These are phyloP conservation scores for Cotesia glomerata DNA, from an alignment of 1,140 invertebrate genomes.

Conservation along the genomic window DNA sequence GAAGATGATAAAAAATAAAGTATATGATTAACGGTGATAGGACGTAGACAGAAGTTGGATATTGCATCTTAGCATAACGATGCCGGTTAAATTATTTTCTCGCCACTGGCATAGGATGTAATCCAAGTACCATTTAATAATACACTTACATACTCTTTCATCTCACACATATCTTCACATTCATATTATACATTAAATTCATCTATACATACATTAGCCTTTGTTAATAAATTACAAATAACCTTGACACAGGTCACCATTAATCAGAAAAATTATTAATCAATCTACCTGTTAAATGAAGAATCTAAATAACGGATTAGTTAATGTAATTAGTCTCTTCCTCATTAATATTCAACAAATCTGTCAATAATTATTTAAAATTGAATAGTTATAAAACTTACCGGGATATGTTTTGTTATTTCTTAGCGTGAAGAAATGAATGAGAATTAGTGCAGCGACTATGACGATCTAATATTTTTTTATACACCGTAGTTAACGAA, in stretches of 20 bases:
- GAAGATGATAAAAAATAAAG: background rate
- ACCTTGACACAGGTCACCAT: too few species aligned
- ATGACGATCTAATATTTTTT: constrained; percentile 44
- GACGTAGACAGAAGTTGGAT: background rate
- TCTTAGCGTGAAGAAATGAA: background rate
- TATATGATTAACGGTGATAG: constrained; percentile 12
- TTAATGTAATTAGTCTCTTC: too few species aligned
- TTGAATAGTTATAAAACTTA: background rate
- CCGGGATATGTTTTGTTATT: background rate
- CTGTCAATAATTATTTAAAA: too few species aligned
- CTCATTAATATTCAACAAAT: too few species aligned
- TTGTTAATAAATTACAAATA: too few species aligned
- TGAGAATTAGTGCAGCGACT: constrained; percentile 21
- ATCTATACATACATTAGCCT: too few species aligned
- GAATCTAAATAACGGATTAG: too few species aligned
- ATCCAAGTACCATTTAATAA: background rate
- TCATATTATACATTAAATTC: too few species aligned
- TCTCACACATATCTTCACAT: background rate
- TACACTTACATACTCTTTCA: background rate
- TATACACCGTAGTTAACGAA: constrained; percentile 50
- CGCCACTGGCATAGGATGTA: background rate
- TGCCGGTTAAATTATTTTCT: constrained; percentile 5
- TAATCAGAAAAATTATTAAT: too few species aligned
- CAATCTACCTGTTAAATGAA: too few species aligned
- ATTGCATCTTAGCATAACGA: background rate